Base-by-base conservation (phyloP, 2,113 vertebrate genomes). In the Panthera uncia region DNA sequence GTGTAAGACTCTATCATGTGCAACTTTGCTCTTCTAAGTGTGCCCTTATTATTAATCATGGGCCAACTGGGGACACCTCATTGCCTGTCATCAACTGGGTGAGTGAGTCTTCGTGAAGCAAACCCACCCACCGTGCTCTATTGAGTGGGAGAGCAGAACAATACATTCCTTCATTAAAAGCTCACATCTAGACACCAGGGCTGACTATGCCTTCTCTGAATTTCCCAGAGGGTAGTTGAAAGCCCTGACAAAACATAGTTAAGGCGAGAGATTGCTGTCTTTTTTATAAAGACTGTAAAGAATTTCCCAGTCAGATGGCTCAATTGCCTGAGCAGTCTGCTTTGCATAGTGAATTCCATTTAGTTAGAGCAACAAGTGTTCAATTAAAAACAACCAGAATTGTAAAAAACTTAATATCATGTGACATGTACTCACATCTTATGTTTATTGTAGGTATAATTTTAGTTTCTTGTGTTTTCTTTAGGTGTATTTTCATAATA, bases 311-410 rank as follows among this genome's bases (percentile, higher is more conserved):
- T 98, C 96, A 98, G 97, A 97, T 98, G 98, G 88, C 96, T 95
- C 90, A 93, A 97, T 97, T 96, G 94, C 96, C 97, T 95, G 97
- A 97, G 91, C 73, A 96, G 90, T 96, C 97, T 97, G 95, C 97
- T 97, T 98, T 97, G 96, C 95, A 63, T 19, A 19, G 87, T 78
- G 48, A 95, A 94, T 98, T 98, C 95, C 76, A 91, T 89, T 91
- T 83, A 94, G 95, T 83, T 97, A 36, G 76, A 96, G 91, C 82
- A 98, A 98, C 88, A 97, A 18, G 3, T 97, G 36, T 98, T 98
- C 95, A 97, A 95, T 98, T 98, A 98, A 98, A 98, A 97, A 95
- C 18, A 83, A 89, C 81, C 97, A 96, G 98, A 98, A 97, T 97
- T 97, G 1, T 92, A 94, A 97, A 97, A 96, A 97, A 93, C 85